Evolutionary conservation across 1,140 invertebrate genomes (phyloP).

Genomic region (Drosophila ohnishii): DNA sequence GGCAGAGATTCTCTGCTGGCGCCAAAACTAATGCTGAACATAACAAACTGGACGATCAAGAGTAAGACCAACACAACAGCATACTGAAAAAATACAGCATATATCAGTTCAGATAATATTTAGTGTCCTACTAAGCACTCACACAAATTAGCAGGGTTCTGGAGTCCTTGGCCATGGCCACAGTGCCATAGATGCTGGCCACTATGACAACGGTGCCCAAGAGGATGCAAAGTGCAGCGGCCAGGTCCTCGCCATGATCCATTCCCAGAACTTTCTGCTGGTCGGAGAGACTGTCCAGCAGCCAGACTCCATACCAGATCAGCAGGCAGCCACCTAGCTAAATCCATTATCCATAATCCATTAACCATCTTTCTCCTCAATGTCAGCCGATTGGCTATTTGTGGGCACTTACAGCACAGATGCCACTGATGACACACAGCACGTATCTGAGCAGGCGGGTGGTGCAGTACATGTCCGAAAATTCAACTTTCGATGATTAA

Average conservation of each 20-base stretch:
- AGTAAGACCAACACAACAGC: slow-evolving; percentile 69
- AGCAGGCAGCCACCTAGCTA: slow-evolving; percentile 67
- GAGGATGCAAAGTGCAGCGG: slow-evolving; percentile 58
- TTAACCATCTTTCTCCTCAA: slow-evolving; percentile 28
- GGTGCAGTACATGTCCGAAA: slow-evolving; percentile 59
- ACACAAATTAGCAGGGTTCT: slow-evolving; percentile 68
- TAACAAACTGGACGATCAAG: slow-evolving; percentile 66
- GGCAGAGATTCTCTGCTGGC: slow-evolving; percentile 61
- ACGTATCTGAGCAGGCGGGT: slow-evolving; percentile 56
- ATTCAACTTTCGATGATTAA: not conserved
- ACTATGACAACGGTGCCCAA: slow-evolving; percentile 65
- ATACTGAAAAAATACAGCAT: slow-evolving; percentile 46
- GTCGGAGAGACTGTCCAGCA: slow-evolving; percentile 59
- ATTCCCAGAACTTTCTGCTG: slow-evolving; percentile 27
- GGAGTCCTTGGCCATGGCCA: slow-evolving; percentile 57
- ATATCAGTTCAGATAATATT: too few species aligned
- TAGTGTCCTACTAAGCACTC: not conserved
- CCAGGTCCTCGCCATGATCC: slow-evolving; percentile 67
- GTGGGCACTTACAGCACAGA: slow-evolving; percentile 67
- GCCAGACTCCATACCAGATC: slow-evolving; percentile 76
- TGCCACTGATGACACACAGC: slow-evolving; percentile 60
- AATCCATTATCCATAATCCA: not conserved
- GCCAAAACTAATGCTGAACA: slow-evolving; percentile 72
- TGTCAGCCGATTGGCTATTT: slow-evolving; percentile 44
- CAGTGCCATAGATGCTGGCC: slow-evolving; percentile 55